Conservation (phyloP, 2,113 vertebrate species). For the Psilopsiagon aurifrons region DNA sequence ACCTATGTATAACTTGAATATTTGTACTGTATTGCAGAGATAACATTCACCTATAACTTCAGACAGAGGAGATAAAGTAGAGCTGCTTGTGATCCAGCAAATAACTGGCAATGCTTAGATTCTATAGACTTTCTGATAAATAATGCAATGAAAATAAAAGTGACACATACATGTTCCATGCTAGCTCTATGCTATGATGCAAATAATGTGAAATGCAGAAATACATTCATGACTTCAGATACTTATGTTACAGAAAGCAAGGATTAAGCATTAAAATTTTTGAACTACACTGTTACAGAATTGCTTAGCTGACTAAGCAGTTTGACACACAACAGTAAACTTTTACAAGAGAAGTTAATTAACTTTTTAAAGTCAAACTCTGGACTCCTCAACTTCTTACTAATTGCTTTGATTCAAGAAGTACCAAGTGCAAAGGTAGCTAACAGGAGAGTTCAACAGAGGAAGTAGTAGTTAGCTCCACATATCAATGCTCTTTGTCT, state of each 20-base stretch:
- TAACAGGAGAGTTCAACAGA: not conserved
- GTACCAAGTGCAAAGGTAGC: not conserved
- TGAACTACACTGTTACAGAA: not conserved
- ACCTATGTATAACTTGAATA: not conserved
- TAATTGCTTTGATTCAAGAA: not conserved
- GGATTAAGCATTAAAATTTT: not conserved
- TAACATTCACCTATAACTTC: not conserved
- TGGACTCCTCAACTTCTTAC: not conserved
- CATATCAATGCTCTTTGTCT: not conserved
- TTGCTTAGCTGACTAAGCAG: not conserved
- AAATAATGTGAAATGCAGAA: not conserved
- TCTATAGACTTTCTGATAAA: not conserved
- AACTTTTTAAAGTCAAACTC: not conserved
- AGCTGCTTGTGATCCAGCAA: not conserved
- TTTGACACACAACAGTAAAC: not conserved
- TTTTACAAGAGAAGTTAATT: not conserved
- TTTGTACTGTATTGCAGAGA: not conserved
- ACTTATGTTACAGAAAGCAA: not conserved
- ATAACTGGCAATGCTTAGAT: not conserved
- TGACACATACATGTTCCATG: not conserved
- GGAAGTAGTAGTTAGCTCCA: not conserved
- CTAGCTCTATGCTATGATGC: not conserved
- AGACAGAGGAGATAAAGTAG: not conserved
- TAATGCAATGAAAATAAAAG: not conserved
- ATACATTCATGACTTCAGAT: not conserved